These are phyloP conservation scores for Tetranychus piercei DNA, from an alignment of 2,888 invertebrate species.

Conservation along the genomic window DNA sequence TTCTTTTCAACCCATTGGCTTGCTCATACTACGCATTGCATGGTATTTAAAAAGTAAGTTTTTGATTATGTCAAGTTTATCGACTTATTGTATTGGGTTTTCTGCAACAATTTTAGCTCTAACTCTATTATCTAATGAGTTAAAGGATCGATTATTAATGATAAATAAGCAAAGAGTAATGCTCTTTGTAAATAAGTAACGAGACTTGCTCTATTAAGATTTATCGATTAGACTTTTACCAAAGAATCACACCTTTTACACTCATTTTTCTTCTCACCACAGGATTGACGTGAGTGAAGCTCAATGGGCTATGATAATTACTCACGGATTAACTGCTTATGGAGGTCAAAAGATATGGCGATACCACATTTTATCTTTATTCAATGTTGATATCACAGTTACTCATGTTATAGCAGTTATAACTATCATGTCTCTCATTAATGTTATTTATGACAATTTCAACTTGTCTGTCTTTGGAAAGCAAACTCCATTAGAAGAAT, in stretches of 20 bases:
- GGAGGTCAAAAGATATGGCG: constrained; percentile 75
- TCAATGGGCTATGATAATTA: constrained; percentile 72
- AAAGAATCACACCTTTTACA: no score
- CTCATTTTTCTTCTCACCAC: background rate
- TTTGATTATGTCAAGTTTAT: no score
- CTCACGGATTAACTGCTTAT: constrained; percentile 65
- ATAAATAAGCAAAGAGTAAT: no score
- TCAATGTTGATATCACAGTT: background rate
- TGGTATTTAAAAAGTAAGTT: constrained; percentile 46
- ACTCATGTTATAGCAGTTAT: constrained; percentile 19
- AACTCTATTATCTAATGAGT: no score
- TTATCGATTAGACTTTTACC: constrained; percentile 18
- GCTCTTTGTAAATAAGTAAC: no score
- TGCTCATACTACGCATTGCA: constrained; percentile 26
- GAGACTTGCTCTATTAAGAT: no score
- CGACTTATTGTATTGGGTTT: no score
- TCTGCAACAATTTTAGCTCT: no score
- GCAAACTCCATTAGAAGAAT: constrained; percentile 18
- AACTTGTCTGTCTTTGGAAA: constrained; percentile 14
- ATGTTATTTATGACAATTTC: constrained; percentile 14
- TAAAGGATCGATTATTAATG: no score
- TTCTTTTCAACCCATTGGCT: constrained; percentile 26
- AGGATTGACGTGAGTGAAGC: constrained; percentile 88
- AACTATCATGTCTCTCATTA: constrained; percentile 19
- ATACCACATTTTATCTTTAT: background rate